Evolutionary conservation across 2,797 vertebrate genomes (phyloP), one percentile per base, ranked within the genome.

Genomic region (Brachyalestes nurse): DNA sequence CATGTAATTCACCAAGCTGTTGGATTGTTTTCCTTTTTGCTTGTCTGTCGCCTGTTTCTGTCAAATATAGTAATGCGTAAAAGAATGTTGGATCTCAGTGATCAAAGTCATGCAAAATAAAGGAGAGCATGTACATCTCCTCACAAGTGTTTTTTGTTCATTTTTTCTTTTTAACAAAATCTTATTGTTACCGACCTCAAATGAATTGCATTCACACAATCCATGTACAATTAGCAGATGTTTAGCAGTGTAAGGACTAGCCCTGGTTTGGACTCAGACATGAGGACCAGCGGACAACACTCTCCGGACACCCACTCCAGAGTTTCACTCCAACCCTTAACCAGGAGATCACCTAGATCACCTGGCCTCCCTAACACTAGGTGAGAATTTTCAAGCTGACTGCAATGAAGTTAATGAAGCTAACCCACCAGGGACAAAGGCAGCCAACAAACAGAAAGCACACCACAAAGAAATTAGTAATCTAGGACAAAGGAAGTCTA

Each of bases 11-110:
- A 87, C 87, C 88, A 85, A 85, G 86, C 82, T 78, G 71, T 75
- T 78, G 58, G 76, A 72, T 86, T 85, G 83, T 87, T 83, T 75
- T 78, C 82, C 75, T 72, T 87, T 78, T 71, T 75, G 57, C 75
- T 65, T 78, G 88, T 87, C 88, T 88, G 85, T 87, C 83, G 83
- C 84, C 89, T 84, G 85, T 88, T 84, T 78, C 81, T 86, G 86
- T 16, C 53, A 19, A 21, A 49, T 34, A 25, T 58, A 16, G 55
- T 58, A 25, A 21, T 19, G 25, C 53, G 47, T 21, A n/a, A 53
- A 21, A 25, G 16, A 66, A 38, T 12, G 47, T 1, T 1, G n/a
- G 8, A 64, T 28, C 12, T n/a, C 62, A 34, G 23, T 6, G 23
- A 51, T 25, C 12, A 70, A 7, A 70, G 7, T 4, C 6, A 2